Base-by-base conservation (phyloP, 1,140 invertebrate genomes). In the Atta texana region DNA sequence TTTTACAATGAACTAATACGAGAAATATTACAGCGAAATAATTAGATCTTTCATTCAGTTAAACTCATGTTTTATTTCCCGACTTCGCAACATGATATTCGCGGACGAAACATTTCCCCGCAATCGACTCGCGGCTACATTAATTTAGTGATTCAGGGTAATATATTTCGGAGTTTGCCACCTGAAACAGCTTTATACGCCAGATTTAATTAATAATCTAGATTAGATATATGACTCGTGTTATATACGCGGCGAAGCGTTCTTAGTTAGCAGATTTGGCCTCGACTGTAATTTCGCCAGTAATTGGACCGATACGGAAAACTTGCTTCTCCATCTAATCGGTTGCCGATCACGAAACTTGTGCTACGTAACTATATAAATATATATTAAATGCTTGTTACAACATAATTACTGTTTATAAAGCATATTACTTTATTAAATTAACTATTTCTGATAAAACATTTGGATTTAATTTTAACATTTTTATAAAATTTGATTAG, bases 191-290 rank as follows among this genome's bases (percentile, higher is more conserved):
- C 91, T 93, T 93, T 92, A 92, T 89, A 88, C 88, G 85, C 84
- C 84, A 92, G 91, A 93, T 93, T 94, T 94, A 93, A 93, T 94
- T 94, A 93, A 93, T 94, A 93, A 94, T 92, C 89, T 81, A 88
- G 92, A 92, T 92, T 92, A 92, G 92, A 94, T 93, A 88, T 89
- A 93, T 90, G 92, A 89, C 68, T 82, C 71, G 81, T 51, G 84
- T 74, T 84, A 66, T 28, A 28, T 51, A 44, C 75, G 24, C 61
- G 66, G 82, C 61, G 75, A 89, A 86, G 88, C 89, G 90, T 92
- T 92, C 93, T 93, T 93, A 92, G 91, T 89, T 92, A 88, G 92
- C 92, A 91, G 84, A 93, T 92, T 92, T 76, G 82, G 72, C 77
- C 82, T 31, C 87, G 81, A 77, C 80, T 86, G 80, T 87, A 87